phyloP scores from a whole-genome alignment of 2,797 vertebrate genomes.

The Enteromius viviparus region DNA sequence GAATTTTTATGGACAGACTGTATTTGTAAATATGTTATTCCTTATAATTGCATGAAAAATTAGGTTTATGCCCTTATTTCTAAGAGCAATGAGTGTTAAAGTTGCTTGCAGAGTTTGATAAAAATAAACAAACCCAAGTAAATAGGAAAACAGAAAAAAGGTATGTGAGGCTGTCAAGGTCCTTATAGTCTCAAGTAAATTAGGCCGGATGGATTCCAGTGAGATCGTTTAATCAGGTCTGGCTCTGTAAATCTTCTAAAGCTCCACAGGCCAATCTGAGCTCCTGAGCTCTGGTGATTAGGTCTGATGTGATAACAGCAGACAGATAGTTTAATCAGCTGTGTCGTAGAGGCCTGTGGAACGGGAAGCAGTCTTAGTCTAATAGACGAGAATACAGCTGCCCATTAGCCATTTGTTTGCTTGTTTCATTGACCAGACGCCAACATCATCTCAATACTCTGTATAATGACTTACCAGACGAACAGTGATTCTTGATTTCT shows the following conservation, averaged over 20 bases:
- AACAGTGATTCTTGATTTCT: slow-evolving; percentile 2
- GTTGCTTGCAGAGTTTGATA: neutral
- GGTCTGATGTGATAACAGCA: slow-evolving; percentile 54
- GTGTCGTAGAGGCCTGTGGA: slow-evolving; percentile 32
- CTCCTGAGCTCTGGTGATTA: slow-evolving; percentile 52
- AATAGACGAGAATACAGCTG: slow-evolving; percentile 68
- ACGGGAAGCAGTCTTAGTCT: slow-evolving; percentile 24
- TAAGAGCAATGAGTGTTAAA: neutral
- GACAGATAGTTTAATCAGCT: slow-evolving; percentile 59
- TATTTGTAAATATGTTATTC: neutral
- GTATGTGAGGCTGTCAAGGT: slow-evolving; percentile 3
- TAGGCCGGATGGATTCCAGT: slow-evolving; percentile 48
- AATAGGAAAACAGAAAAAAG: neutral
- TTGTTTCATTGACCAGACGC: slow-evolving; percentile 66
- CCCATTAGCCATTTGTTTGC: slow-evolving; percentile 66
- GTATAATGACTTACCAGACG: slow-evolving; percentile 21
- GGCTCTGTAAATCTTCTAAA: slow-evolving; percentile 42
- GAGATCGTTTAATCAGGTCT: slow-evolving; percentile 36
- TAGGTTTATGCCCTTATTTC: neutral
- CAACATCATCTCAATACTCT: slow-evolving; percentile 54
- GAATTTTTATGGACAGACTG: neutral
- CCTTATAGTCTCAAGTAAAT: slow-evolving; percentile 34
- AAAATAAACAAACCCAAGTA: neutral
- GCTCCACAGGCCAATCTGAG: slow-evolving; percentile 45
- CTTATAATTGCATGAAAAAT: neutral